A percentile compares a stretch with the other conserved stretches of the same genome.
phyloP scores from a whole-genome alignment of 2,888 invertebrate species.

The Drosophila antonietae region DNA sequence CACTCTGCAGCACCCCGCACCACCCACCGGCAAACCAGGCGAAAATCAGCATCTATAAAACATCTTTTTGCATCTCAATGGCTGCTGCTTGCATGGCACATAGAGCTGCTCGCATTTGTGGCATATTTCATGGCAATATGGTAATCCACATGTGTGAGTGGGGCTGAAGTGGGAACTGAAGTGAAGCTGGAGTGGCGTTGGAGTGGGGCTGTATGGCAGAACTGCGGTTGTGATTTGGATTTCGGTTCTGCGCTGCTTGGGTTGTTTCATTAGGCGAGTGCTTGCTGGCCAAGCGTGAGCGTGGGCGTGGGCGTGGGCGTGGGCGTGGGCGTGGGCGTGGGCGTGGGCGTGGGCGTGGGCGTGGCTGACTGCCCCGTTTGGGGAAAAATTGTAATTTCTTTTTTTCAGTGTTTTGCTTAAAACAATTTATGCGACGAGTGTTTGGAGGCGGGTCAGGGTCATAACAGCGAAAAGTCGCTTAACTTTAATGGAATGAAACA shows the following conservation, averaged over 20 bases:
- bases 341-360: conserved; percentile 32
- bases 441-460: conserved; percentile 43
- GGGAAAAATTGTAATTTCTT: conserved; percentile 56
- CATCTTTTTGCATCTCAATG: conserved; percentile 50
- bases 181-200: background rate
- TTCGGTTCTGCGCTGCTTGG: conserved; percentile 36
- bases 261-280: conserved; percentile 48
- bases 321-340: conserved; percentile 18
- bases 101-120: conserved; percentile 49
- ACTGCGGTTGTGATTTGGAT: conserved; percentile 48
- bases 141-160: conserved; percentile 45
- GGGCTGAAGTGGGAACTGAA: background rate
- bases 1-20: background rate
- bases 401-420: conserved; percentile 6
- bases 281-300: conserved; percentile 12
- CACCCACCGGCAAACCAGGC: background rate
- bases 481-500: conserved; percentile 13
- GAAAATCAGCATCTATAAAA: conserved; percentile 52
- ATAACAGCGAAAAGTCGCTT: conserved; percentile 12
- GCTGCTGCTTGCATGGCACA: conserved; percentile 2
- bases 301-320: conserved; percentile 14
- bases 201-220: background rate
- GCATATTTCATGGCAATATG: conserved; percentile 72
- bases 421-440: conserved; percentile 30
- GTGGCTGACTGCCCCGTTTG: conserved; percentile 30